A percentile compares a stretch with the other conserved stretches of the same genome.
These are phyloP conservation scores for Aethes cnicana DNA, from an alignment of 2,888 invertebrate species.

Conservation along the genomic window DNA sequence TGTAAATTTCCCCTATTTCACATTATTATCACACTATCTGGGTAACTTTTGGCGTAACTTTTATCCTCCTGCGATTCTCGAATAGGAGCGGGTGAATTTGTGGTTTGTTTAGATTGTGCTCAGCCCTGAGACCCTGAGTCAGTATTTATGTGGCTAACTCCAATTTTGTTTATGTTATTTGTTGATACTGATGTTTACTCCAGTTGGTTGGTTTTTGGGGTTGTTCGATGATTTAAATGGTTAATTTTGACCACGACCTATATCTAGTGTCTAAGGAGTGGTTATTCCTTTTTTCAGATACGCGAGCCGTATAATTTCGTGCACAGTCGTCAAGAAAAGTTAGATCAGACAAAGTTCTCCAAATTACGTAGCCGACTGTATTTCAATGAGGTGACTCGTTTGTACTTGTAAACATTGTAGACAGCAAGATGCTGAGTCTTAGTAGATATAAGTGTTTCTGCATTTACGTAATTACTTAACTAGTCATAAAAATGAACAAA, in stretches of 20 bases:
- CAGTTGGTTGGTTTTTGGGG: background rate
- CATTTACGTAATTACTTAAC: no score
- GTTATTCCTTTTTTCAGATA: background rate
- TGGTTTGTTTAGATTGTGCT: constrained; percentile 10
- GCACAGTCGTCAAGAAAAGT: no score
- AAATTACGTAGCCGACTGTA: no score
- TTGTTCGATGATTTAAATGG: background rate
- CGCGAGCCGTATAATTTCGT: constrained; percentile 1
- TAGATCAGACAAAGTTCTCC: no score
- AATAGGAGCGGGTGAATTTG: constrained; percentile 9
- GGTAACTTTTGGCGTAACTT: constrained; percentile 38
- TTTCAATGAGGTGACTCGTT: no score
- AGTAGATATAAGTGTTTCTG: no score
- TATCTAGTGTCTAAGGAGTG: background rate
- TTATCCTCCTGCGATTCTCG: constrained; percentile 22
- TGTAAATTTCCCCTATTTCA: constrained; percentile 34
- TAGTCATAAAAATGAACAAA: no score
- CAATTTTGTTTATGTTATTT: constrained; percentile 4
- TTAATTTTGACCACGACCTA: constrained; percentile 10
- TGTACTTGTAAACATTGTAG: no score
- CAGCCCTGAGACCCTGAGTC: background rate
- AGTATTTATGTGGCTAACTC: constrained; percentile 1
- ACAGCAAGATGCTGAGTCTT: no score
- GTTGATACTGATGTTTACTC: background rate
- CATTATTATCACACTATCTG: constrained; percentile 26